Evolutionary conservation across 2,797 vertebrate species (phyloP).

Genomic region (Sebastiscus tertius): DNA sequence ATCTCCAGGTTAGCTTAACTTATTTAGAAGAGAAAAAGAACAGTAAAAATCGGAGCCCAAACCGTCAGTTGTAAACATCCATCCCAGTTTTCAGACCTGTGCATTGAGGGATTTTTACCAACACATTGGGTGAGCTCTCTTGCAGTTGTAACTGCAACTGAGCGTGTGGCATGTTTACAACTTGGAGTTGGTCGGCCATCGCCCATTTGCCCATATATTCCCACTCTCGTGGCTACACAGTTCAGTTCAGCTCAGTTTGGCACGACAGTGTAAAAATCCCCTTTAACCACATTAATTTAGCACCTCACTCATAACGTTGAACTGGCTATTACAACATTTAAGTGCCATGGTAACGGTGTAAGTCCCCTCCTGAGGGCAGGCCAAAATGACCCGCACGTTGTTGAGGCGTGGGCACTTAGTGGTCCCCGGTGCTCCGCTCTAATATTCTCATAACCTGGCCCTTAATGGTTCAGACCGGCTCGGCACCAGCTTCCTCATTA

Average conservation of each 20-base stretch:
- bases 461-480: conserved; percentile 43
- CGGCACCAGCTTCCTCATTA: conserved; percentile 59
- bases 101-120: not conserved
- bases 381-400: conserved; percentile 32
- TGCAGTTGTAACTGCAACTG: not conserved
- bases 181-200: too few species aligned
- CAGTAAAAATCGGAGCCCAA: not conserved
- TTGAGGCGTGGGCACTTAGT: conserved; percentile 32
- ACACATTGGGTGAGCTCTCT: not conserved
- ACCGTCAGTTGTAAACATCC: not conserved
- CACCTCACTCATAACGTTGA: conserved; percentile 44
- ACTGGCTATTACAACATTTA: conserved; percentile 53
- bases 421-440: conserved; percentile 41
- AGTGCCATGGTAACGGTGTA: conserved; percentile 34
- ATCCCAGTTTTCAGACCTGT: not conserved
- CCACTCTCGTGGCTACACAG: not conserved
- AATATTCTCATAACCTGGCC: conserved; percentile 61
- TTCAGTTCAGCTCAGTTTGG: conserved; percentile 18
- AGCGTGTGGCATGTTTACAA: too few species aligned
- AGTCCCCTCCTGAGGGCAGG: conserved; percentile 50
- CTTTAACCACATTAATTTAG: conserved; percentile 35
- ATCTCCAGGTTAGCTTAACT: not conserved
- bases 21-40: not conserved
- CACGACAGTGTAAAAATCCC: not conserved
- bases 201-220: not conserved